Evolutionary conservation across 2,113 vertebrate species (phyloP), one percentile per base, ranked within the genome.

Genomic region (Oreocharis arfaki): DNA sequence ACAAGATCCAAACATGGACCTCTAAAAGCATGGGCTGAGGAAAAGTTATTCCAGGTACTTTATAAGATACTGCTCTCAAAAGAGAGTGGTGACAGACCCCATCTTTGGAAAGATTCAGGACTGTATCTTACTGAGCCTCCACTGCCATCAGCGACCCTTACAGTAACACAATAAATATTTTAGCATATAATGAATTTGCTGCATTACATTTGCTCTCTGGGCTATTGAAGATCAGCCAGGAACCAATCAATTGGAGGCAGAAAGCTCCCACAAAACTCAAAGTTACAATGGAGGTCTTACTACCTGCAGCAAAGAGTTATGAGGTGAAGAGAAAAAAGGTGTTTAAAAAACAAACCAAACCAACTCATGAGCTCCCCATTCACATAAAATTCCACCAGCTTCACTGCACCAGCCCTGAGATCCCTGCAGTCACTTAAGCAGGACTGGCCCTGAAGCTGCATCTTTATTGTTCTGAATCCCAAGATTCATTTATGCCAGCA

Each of bases 181-280:
- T 32, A 78, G 41, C 74, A 68, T 64, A 44, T 84, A 82, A 91
- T 82, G 69, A 84, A 89, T 93, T 82, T 87, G n/a, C 74, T 76
- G 42, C 26, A 30, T 68, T 73, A 3, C 41, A 30, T 83, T 76
- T 89, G 53, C 55, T 91, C 65, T 57, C 75, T 39, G 49, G 55
- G 56, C 44, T 71, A 9, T 15, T 64, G 59, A 76, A 75, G 50
- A 87, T 64, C 86, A 84, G 79, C 39, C 61, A 50, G 52, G 52
- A 89, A 52, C 21, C 24, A 21, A 82, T 82, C 33, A 39, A 26
- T 21, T 24, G 27, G 8, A 75, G 61, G 57, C 30, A 79, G 20
- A 64, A 89, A 89, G 70, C 22, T 71, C n/a, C 9, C 37, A 60
- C 3, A 0, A 78, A 82, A 49, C n/a, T n/a, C 8, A 44, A 79